phyloP scores from a whole-genome alignment of 2,797 vertebrate species.

The Epinephelus awoara region DNA sequence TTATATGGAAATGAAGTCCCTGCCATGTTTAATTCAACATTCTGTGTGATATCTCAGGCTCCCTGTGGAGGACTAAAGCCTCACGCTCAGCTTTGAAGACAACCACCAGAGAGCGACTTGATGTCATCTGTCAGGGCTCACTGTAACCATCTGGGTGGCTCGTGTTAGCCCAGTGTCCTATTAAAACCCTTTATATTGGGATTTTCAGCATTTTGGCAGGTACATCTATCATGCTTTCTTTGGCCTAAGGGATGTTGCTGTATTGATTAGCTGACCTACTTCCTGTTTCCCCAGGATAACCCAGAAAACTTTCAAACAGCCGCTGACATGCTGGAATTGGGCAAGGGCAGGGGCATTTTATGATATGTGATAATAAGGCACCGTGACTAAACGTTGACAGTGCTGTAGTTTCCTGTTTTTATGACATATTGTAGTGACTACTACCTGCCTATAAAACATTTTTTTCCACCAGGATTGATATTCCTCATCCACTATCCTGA shows the following conservation, averaged over 20 bases:
- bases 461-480: no score
- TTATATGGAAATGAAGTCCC: conserved; percentile 1
- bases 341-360: not conserved
- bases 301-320: conserved; percentile 20
- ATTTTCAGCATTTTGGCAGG: conserved; percentile 52
- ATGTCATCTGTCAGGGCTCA: conserved; percentile 36
- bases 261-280: conserved; percentile 67
- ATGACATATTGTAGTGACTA: no score
- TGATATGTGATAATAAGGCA: not conserved
- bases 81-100: conserved; percentile 34
- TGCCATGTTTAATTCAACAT: conserved; percentile 34
- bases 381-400: not conserved
- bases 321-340: not conserved
- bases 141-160: conserved; percentile 35
- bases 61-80: conserved; percentile 5
- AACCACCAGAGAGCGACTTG: conserved; percentile 6
- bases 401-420: no score
- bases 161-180: conserved; percentile 15
- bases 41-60: conserved; percentile 20
- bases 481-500: no score
- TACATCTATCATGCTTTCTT: conserved; percentile 55
- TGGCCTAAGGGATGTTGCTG: conserved; percentile 34
- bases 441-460: no score
- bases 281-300: conserved; percentile 31
- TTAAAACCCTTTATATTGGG: conserved; percentile 38